phyloP scores from a whole-genome alignment of 2,113 vertebrate species.

The Gracilinanus agilis region DNA sequence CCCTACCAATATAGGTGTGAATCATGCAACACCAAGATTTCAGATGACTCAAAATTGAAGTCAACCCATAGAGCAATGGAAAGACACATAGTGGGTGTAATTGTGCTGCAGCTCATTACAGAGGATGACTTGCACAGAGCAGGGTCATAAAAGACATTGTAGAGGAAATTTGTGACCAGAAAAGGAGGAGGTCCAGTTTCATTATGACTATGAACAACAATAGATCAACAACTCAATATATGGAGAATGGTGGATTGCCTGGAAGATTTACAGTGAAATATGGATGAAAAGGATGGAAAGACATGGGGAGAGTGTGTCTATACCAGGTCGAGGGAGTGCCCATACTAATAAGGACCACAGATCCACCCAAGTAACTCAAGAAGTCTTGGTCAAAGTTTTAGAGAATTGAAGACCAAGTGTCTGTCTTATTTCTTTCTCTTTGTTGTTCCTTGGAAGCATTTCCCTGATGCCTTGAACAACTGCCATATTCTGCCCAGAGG shows the following conservation, averaged over 20 bases:
- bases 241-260: not conserved
- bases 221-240: not conserved
- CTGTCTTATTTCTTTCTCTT: too few species aligned
- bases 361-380: not conserved
- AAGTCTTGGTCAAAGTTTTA: too few species aligned
- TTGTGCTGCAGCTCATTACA: not conserved
- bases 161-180: not conserved
- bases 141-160: not conserved
- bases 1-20: too few species aligned
- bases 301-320: not conserved
- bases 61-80: not conserved
- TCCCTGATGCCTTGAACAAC: not conserved
- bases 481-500: not conserved
- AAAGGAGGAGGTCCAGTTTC: not conserved
- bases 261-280: not conserved
- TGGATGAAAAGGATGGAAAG: not conserved
- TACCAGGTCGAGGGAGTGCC: not conserved
- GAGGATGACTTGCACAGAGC: not conserved
- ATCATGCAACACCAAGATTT: not conserved
- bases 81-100: not conserved
- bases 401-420: too few species aligned
- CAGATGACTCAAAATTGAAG: not conserved
- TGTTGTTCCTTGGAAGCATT: not conserved
- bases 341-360: not conserved
- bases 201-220: not conserved